Base-by-base conservation (phyloP, 2,797 vertebrate genomes). In the Sebastes taczanowskii region DNA sequence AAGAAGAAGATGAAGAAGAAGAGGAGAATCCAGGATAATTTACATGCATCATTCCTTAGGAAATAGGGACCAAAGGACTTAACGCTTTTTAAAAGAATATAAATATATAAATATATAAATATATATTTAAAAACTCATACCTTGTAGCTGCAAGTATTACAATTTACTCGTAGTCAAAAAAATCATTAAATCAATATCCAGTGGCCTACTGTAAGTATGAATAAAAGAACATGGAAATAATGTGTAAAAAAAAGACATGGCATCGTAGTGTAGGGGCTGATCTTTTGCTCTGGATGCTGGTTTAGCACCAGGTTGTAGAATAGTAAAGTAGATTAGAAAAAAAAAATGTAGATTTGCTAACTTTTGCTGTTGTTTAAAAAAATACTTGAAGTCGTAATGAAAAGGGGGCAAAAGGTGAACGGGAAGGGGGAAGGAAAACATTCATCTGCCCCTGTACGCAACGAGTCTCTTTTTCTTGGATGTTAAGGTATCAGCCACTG, bases 61-160 rank as follows among this genome's bases (percentile, higher is more conserved):
- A 97, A 97, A 97, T 98, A 98, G 97, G 97, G 98, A 99, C 97
- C 98, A 99, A 99, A 98, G 97, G 97, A 99, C 97, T 98, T 97
- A 95, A 96, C 94, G 96, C 96, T 97, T 98, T 99, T 98, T 98
- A 97, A 95, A 98, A 97, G 94, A 95, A 95, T 95, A 96, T 94
- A 95, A 94, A 96, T 95, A 96, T 95, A 95, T 95, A 96, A 92
- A 95, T 95, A 96, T 95, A 95, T 95, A 95, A 94, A 95, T 94
- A 94, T 95, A 95, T 95, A 95, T 94, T 93, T 95, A 93, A 96
- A 95, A 96, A 95, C 92, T 94, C 93, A 94, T 95, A 95, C 92
- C 92, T 95, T 96, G 95, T 96, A 96, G 96, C 96, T 96, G 94
- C 94, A 95, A 96, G 93, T 95, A 95, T 95, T 95, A 95, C 91